Conservation (phyloP, 2,113 vertebrate genomes). For the Ciconia stormi region DNA sequence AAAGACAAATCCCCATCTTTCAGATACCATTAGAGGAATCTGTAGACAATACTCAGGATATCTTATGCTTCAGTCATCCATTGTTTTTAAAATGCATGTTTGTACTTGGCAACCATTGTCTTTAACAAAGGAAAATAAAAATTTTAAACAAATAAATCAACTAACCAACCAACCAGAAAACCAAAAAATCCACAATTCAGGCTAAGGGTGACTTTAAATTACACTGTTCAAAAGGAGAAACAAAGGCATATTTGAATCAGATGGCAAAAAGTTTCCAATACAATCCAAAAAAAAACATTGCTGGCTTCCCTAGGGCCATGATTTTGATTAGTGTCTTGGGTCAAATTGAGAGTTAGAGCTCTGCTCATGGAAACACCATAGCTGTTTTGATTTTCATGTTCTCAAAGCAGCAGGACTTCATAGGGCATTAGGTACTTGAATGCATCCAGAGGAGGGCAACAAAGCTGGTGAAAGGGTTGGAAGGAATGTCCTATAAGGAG, state of each 20-base stretch:
- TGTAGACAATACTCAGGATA: neutral
- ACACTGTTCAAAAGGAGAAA: neutral
- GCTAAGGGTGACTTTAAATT: neutral
- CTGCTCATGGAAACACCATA: neutral
- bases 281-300: neutral
- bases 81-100: neutral
- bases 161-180: neutral
- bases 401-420: neutral
- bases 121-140: neutral
- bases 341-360: neutral
- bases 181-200: rapidly evolving
- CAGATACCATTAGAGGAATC: neutral
- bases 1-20: neutral
- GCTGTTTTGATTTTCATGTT: neutral
- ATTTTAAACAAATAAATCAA: neutral
- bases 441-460: neutral
- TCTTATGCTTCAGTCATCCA: neutral
- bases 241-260: neutral
- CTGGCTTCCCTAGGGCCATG: neutral
- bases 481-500: neutral
- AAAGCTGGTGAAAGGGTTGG: neutral
- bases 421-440: neutral
- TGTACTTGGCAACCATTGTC: neutral
- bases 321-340: neutral
- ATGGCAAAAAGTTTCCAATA: neutral